phyloP scores from a whole-genome alignment of 2,797 vertebrate species.

The Sebastes minor region DNA sequence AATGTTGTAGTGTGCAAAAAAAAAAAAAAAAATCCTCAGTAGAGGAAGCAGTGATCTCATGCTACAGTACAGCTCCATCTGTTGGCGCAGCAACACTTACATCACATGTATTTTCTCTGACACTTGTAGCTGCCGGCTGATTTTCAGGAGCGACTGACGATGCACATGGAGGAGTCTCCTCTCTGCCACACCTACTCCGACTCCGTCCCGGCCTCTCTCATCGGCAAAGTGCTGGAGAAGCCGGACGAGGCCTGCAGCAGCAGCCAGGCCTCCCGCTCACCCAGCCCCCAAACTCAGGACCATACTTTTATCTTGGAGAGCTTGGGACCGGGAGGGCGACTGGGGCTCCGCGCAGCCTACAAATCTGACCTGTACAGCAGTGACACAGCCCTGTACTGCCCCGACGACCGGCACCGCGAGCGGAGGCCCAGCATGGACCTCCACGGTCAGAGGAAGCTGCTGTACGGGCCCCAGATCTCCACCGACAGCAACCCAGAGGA shows the following conservation, averaged over 20 bases:
- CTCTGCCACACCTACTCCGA: constrained; percentile 90
- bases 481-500: constrained; percentile 92
- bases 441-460: constrained; percentile 83
- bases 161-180: constrained; percentile 89
- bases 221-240: constrained; percentile 92
- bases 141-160: constrained; percentile 92
- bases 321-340: constrained; percentile 82
- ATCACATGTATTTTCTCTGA: constrained; percentile 21
- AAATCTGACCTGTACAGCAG: constrained; percentile 94
- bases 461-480: constrained; percentile 91
- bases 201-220: constrained; percentile 89
- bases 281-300: constrained; percentile 87
- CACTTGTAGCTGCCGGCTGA: constrained; percentile 89
- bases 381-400: constrained; percentile 94
- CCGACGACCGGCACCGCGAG: constrained; percentile 88
- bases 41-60: neutral
- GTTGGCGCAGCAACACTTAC: neutral
- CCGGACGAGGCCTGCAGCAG: constrained; percentile 88
- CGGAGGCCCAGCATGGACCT: constrained; percentile 91
- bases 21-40: neutral
- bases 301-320: constrained; percentile 83
- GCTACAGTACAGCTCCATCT: neutral
- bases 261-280: constrained; percentile 88
- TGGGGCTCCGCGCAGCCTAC: constrained; percentile 84
- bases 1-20: neutral